Base-by-base conservation (phyloP, 2,888 invertebrate genomes). In the Caenorhabditis becei region DNA sequence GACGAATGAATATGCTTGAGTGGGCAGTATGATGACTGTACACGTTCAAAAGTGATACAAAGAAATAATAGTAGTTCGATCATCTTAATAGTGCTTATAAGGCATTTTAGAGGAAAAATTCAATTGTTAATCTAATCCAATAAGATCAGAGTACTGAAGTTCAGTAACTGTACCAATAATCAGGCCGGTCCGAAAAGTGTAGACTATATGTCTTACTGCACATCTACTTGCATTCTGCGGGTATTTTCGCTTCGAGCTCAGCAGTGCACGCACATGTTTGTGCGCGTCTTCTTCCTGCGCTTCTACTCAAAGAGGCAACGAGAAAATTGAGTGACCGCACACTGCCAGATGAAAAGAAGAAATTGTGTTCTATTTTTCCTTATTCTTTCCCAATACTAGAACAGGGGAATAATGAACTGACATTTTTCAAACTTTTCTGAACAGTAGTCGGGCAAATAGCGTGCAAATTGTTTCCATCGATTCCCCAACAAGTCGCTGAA, bases 1-100 rank as follows among this genome's bases (percentile, higher is more conserved):
- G 69, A 59, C 3, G 82, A 82, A 51, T 82, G 77, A 59, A 82
- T 82, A 56, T 82, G 77, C n/a, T 65, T 54, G 1, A 78, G 35
- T 0, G 82, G 74, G 23, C 82, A 82, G n/a, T 70, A 71, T 2
- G 81, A 75, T 37, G 51, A 18, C 10, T 49, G 35, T 3, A 41
- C 47, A n/a, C 20, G 4, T 3, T 1, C 0, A 11, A 41, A n/a
- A 28, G 62, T 16, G 35, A 37, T 11, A n/a, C 16, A 28, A 41
- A 71, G 18, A 61, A 71, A 2, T 16, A 62, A 26, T 0, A 37
- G 32, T 10, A 56, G 47, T 23, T 67, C 47, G 26, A 49, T 69
- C 70, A 70, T 70, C 47, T 70, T 51, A 41, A 41, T n/a, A n/a
- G n/a, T n/a, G n/a, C n/a, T n/a, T n/a, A n/a, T n/a, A n/a, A n/a